Percentiles rank a stretch among this genome's conserved stretches.
Evolutionary conservation across 92 coral and sea anemone species (phyloP).

Genomic region (Montipora capitata): DNA sequence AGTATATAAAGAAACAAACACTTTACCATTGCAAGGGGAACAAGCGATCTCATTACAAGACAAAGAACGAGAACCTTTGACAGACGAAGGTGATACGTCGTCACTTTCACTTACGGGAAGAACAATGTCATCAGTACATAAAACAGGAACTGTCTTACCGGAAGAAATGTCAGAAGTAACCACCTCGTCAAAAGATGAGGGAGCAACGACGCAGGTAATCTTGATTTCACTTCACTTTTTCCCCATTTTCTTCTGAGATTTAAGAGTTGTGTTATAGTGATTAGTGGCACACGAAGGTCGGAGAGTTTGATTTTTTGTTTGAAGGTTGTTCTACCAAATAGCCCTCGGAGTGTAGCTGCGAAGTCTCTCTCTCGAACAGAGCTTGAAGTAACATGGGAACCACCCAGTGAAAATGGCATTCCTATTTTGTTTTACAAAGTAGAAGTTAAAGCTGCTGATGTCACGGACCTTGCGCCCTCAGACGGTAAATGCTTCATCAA

Average conservation of each 20-base stretch:
- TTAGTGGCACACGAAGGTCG: too few relatives aligned
- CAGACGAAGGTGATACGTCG: background rate
- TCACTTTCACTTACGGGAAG: background rate
- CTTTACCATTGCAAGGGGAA: background rate
- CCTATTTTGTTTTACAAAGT: conserved; percentile 14
- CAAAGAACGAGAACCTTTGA: background rate
- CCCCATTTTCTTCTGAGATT: background rate
- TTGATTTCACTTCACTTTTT: too few relatives aligned
- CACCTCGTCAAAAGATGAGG: background rate
- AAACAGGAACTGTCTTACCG: background rate
- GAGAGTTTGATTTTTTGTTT: too few relatives aligned
- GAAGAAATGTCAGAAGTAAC: background rate
- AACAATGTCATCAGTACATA: background rate
- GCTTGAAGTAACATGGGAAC: conserved; percentile 32
- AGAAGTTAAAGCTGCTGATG: conserved; percentile 5
- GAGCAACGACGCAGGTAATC: background rate
- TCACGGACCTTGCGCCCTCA: background rate
- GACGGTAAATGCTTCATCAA: too few relatives aligned
- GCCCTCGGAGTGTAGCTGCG: background rate
- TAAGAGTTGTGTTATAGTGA: background rate
- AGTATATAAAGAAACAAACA: background rate
- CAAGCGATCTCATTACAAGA: background rate
- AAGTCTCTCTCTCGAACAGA: conserved; percentile 18
- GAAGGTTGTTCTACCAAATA: background rate
- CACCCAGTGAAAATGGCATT: conserved; percentile 12